phyloP scores from a whole-genome alignment of 1,140 invertebrate genomes.

The Akabosia matsudoensis region DNA sequence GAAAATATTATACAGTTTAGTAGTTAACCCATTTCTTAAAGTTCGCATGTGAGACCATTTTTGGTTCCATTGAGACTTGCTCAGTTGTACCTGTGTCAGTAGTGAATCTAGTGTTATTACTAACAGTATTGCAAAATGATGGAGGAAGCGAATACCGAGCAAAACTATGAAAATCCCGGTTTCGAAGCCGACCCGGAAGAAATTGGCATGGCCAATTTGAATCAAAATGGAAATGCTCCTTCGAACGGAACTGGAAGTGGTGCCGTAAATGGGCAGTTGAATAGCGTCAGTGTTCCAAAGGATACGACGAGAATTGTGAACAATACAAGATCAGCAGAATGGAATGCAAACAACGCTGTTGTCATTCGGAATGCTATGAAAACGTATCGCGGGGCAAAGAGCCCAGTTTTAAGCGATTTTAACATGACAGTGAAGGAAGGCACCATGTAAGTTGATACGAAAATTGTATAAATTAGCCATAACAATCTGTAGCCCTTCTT shows the following conservation, averaged over 20 bases:
- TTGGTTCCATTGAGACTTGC: no score
- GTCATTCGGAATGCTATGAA: conserved; percentile 21
- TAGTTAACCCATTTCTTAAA: no score
- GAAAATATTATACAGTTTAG: no score
- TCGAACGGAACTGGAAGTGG: not conserved
- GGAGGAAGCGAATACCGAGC: not conserved
- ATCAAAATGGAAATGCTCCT: not conserved
- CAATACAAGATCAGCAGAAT: conserved; percentile 8
- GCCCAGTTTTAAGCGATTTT: conserved; percentile 35
- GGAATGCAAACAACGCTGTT: conserved; percentile 12
- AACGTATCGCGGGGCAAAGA: conserved; percentile 16
- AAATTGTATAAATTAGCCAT: no score
- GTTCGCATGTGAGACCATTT: no score
- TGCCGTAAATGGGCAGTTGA: not conserved
- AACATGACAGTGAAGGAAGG: conserved; percentile 40
- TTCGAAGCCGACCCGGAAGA: conserved; percentile 18
- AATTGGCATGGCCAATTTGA: conserved; percentile 17
- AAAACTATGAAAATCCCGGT: conserved; percentile 22
- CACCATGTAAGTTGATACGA: conserved; percentile 43
- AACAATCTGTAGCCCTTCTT: no score
- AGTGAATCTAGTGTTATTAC: not conserved
- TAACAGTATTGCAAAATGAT: not conserved
- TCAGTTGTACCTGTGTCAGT: not conserved
- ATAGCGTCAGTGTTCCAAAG: not conserved
- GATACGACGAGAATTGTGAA: conserved; percentile 19